Percentiles rank a stretch among this genome's conserved stretches.
Evolutionary conservation across 2,797 vertebrate genomes (phyloP).

Genomic region (Cyclopterus lumpus): DNA sequence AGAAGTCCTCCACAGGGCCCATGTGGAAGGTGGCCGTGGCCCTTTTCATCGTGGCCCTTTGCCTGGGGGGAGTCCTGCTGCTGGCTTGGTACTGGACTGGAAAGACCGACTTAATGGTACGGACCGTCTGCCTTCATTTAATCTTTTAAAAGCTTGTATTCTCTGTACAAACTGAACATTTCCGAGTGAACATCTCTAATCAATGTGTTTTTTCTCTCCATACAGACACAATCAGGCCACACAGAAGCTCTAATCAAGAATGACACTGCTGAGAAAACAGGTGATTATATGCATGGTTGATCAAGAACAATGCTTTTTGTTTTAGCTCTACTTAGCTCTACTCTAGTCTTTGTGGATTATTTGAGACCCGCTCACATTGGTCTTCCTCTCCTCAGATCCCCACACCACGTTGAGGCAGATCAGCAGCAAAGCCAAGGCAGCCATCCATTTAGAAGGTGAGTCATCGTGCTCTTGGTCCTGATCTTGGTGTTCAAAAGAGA

Average conservation of each 20-base stretch:
- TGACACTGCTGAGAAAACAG: constrained; percentile 35
- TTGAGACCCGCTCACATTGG: constrained; percentile 40
- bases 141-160: neutral
- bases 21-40: constrained; percentile 59
- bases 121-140: neutral
- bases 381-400: constrained; percentile 62
- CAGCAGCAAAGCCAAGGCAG: constrained; percentile 73
- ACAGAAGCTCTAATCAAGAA: constrained; percentile 23
- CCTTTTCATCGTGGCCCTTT: constrained; percentile 52
- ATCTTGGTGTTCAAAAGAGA: neutral
- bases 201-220: neutral
- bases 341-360: constrained; percentile 4
- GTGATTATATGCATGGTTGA: constrained; percentile 45
- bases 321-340: neutral
- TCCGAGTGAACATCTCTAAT: neutral
- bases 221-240: constrained; percentile 39
- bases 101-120: constrained; percentile 47
- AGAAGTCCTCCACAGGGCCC: constrained; percentile 55
- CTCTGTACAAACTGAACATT: neutral
- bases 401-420: constrained; percentile 63
- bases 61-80: constrained; percentile 55
- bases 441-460: constrained; percentile 85
- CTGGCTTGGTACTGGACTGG: constrained; percentile 54
- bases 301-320: neutral
- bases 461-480: constrained; percentile 13